A percentile compares a stretch with the other conserved stretches of the same genome.
Evolutionary conservation across 2,888 invertebrate genomes (phyloP).

Genomic region (Acanthosepion esculentum): DNA sequence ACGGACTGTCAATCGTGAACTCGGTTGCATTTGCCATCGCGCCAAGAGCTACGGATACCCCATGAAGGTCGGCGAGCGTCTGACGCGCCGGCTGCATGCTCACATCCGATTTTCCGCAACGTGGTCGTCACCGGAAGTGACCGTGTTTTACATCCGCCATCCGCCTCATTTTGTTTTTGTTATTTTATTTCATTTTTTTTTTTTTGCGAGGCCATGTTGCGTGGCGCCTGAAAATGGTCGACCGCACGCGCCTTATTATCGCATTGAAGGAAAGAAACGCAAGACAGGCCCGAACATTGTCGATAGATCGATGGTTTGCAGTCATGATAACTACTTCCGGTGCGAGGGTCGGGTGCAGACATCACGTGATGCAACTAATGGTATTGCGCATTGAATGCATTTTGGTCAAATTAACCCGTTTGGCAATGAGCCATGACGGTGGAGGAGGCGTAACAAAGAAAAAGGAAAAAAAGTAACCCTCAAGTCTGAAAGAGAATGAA

Average conservation of each 20-base stretch:
- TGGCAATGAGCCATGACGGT: neutral
- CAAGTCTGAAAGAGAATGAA: too few species aligned
- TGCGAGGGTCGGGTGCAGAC: neutral
- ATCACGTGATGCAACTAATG: neutral
- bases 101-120: slow-evolving; percentile 6
- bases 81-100: slow-evolving; percentile 33
- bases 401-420: neutral
- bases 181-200: neutral
- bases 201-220: neutral
- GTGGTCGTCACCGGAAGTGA: slow-evolving; percentile 16
- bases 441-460: too few species aligned
- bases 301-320: slow-evolving; percentile 14
- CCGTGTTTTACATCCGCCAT: neutral
- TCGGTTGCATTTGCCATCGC: neutral
- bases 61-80: slow-evolving; percentile 13
- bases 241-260: neutral
- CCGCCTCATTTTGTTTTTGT: neutral
- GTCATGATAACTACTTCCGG: neutral
- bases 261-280: neutral
- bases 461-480: neutral
- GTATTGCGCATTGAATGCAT: neutral
- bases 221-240: neutral
- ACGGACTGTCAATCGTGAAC: neutral
- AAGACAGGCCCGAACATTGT: neutral
- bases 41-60: neutral